Evolutionary conservation across 2,113 vertebrate genomes (phyloP).

Genomic region (Datnioides undecimradiatus): DNA sequence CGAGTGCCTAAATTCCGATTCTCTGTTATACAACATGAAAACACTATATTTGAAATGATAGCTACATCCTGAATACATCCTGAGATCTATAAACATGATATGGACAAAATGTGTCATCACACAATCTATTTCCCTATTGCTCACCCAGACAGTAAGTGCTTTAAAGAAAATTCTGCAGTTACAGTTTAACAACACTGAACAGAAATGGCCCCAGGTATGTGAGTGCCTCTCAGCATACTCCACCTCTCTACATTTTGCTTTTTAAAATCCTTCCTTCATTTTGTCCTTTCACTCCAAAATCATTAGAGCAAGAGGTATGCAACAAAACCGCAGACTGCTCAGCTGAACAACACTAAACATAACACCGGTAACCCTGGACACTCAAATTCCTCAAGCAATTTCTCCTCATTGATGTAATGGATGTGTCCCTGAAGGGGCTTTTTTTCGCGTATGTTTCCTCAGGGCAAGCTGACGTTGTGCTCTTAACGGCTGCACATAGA

Average conservation of each 20-base stretch:
- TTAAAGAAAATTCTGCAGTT: not conserved
- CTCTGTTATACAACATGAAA: too few species aligned
- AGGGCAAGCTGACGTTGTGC: constrained; percentile 42
- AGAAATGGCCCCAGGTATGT: not conserved
- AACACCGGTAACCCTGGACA: constrained; percentile 53
- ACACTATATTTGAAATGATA: not conserved
- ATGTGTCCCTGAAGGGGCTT: constrained; percentile 62
- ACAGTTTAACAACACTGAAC: not conserved
- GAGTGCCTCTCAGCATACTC: not conserved
- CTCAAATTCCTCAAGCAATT: constrained; percentile 51
- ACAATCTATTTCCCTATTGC: not conserved
- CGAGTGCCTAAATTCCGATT: constrained; percentile 17
- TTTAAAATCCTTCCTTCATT: constrained; percentile 21
- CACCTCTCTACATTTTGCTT: not conserved
- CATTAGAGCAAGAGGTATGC: constrained; percentile 24
- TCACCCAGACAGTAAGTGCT: not conserved
- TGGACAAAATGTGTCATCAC: not conserved
- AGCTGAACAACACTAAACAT: constrained; percentile 30
- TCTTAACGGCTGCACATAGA: constrained; percentile 37
- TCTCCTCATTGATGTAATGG: constrained; percentile 60
- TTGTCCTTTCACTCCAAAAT: constrained; percentile 18
- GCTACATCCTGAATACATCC: not conserved
- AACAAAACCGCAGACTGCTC: constrained; percentile 13
- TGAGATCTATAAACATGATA: not conserved
- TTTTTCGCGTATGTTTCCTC: constrained; percentile 43